Evolutionary conservation across 2,797 vertebrate genomes (phyloP).

Genomic region (Lerista edwardsae): DNA sequence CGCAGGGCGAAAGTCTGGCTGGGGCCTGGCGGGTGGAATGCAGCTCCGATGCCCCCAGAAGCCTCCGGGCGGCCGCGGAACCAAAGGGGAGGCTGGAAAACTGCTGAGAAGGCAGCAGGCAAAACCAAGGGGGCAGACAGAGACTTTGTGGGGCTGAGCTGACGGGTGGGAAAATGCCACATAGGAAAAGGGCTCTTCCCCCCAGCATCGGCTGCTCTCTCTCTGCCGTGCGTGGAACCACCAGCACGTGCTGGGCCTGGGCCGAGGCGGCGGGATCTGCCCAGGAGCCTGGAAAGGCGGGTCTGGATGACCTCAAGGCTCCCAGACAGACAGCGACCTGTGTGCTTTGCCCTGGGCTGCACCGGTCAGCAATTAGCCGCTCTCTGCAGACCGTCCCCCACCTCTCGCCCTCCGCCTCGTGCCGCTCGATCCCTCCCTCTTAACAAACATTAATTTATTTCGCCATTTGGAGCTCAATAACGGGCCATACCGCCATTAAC

Average conservation of each 20-base stretch:
- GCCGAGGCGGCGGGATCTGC: too few species aligned
- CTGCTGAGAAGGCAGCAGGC: background rate
- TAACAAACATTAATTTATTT: background rate
- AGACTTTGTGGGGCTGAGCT: background rate
- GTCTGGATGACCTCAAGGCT: too few species aligned
- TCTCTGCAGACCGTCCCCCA: background rate
- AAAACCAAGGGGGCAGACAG: background rate
- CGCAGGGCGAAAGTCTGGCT: background rate
- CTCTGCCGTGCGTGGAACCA: too few species aligned
- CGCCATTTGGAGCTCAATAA: background rate
- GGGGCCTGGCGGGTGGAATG: background rate
- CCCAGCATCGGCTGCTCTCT: background rate
- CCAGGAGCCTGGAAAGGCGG: too few species aligned
- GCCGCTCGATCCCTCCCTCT: background rate
- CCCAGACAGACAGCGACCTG: background rate
- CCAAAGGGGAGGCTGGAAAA: too few species aligned
- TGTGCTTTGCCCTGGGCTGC: background rate
- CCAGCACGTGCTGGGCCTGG: too few species aligned
- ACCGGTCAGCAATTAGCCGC: background rate
- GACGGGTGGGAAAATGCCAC: too few species aligned
- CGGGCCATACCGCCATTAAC: background rate
- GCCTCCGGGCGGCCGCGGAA: background rate
- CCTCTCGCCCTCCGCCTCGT: fast-evolving
- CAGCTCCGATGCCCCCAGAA: background rate
- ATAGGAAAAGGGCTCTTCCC: too few species aligned